Evolutionary conservation across 2,888 invertebrate genomes (phyloP).

Genomic region (Metopia argyrocephala): DNA sequence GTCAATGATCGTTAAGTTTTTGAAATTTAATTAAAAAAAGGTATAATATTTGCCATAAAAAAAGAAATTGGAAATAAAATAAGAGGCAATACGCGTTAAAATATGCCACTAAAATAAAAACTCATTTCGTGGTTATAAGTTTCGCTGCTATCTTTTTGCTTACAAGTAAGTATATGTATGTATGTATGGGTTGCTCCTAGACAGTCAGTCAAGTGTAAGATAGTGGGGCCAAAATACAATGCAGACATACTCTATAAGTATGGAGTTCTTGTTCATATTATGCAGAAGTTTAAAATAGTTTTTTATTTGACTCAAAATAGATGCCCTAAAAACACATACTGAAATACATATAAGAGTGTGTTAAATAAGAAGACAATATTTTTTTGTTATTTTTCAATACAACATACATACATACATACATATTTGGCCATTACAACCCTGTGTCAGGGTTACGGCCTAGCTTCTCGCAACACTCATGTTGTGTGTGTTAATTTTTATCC

Average conservation of each 20-base stretch:
- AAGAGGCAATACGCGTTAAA: slow-evolving; percentile 33
- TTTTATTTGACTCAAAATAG: too few species aligned
- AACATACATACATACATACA: too few species aligned
- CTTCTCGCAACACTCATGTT: too few species aligned
- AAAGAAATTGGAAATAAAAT: slow-evolving; percentile 33
- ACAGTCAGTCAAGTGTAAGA: slow-evolving; percentile 34
- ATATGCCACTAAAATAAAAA: slow-evolving; percentile 49
- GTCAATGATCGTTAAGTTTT: slow-evolving; percentile 50
- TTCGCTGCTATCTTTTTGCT: neutral
- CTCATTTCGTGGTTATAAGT: slow-evolving; percentile 25
- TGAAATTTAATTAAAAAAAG: slow-evolving; percentile 28
- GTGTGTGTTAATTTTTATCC: too few species aligned
- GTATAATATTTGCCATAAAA: neutral
- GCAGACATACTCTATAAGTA: neutral
- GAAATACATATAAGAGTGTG: too few species aligned
- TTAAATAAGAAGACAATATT: too few species aligned
- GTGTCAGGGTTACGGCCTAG: too few species aligned
- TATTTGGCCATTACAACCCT: too few species aligned
- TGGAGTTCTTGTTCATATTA: neutral
- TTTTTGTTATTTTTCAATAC: too few species aligned
- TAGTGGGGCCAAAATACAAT: slow-evolving; percentile 2
- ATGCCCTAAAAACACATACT: too few species aligned
- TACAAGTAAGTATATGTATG: neutral
- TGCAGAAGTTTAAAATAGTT: slow-evolving; percentile 15
- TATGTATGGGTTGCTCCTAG: neutral